Conservation (phyloP, 2,113 vertebrate genomes). For the Typhlomys cinereus region DNA sequence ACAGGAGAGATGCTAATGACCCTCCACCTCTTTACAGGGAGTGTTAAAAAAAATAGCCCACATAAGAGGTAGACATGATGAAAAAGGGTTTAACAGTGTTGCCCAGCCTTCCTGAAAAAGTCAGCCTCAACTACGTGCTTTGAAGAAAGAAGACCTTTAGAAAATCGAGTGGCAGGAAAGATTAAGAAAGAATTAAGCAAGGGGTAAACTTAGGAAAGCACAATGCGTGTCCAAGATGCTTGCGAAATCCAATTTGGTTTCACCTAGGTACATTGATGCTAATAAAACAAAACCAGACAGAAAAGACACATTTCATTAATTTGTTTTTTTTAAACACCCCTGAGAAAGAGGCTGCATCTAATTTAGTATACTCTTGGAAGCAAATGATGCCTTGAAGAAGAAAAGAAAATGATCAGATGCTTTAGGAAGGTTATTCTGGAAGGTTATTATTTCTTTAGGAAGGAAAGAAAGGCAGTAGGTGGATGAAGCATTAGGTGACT, state of each 20-base stretch:
- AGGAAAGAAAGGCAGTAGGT: slow-evolving; percentile 26
- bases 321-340: slow-evolving; percentile 18
- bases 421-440: slow-evolving; percentile 55
- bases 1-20: background rate
- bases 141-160: background rate
- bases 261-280: background rate
- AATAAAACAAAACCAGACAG: slow-evolving; percentile 1
- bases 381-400: slow-evolving; percentile 46
- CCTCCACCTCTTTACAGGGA: background rate
- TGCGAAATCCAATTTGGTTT: slow-evolving; percentile 37
- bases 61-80: background rate
- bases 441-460: no score
- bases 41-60: background rate
- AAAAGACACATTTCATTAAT: slow-evolving; percentile 32
- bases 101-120: background rate
- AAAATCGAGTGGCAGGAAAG: background rate
- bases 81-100: background rate
- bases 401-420: slow-evolving; percentile 37
- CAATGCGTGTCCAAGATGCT: background rate
- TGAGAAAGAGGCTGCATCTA: slow-evolving; percentile 24
- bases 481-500: slow-evolving; percentile 30
- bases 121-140: slow-evolving; percentile 34
- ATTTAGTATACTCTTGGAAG: slow-evolving; percentile 53
- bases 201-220: slow-evolving; percentile 45
- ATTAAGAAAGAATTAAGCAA: background rate